A percentile compares a stretch with the other conserved stretches of the same genome.
Conservation (phyloP, 2,797 vertebrate species). For the Phoebastria nigripes region DNA sequence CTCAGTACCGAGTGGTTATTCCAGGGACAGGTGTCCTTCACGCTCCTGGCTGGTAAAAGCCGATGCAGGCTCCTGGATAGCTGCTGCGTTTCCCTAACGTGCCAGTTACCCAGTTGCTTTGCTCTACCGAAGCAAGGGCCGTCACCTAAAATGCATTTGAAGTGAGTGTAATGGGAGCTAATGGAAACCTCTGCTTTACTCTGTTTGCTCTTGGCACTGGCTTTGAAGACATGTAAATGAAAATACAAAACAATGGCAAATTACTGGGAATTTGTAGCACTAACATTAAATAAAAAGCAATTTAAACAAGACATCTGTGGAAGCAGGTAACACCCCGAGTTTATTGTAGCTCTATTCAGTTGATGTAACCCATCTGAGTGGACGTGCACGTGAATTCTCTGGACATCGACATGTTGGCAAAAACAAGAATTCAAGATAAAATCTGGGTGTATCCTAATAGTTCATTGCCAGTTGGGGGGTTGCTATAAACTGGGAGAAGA, state of each 20-base stretch:
- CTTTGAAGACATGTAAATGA: background rate
- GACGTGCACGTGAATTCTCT: fast-evolving
- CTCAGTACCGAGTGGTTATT: fast-evolving
- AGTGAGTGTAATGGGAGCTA: background rate
- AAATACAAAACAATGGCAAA: background rate
- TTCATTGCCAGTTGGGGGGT: background rate
- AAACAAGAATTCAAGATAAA: background rate
- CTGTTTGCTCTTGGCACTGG: background rate
- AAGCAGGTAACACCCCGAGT: background rate
- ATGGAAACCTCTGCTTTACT: background rate
- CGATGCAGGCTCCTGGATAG: fast-evolving
- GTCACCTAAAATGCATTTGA: background rate
- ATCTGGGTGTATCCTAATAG: background rate
- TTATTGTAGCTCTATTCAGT: background rate
- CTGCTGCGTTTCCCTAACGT: background rate
- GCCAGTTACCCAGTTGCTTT: fast-evolving
- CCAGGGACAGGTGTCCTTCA: background rate
- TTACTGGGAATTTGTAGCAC: background rate
- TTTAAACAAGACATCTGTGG: fast-evolving
- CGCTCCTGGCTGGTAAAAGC: background rate
- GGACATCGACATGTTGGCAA: fast-evolving
- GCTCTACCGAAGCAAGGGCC: background rate
- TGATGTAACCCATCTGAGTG: fast-evolving
- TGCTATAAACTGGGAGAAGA: background rate
- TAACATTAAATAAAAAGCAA: background rate